Evolutionary conservation across 2,888 invertebrate genomes (phyloP).

Genomic region (Troides oblongomaculatus): DNA sequence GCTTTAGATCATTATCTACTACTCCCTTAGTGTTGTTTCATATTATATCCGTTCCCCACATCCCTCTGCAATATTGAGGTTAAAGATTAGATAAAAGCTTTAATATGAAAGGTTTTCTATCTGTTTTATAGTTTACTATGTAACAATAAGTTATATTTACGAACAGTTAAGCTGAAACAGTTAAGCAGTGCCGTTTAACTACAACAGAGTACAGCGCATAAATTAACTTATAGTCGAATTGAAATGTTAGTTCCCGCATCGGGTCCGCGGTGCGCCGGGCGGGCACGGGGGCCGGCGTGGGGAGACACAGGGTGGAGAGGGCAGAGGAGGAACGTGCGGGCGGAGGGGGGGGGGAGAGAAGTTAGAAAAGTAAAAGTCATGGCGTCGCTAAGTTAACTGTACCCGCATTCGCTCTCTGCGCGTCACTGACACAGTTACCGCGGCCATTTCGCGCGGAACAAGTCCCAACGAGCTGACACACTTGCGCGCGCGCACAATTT

Average conservation of each 20-base stretch:
- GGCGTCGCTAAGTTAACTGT: constrained; percentile 57
- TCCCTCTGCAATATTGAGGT: too few relatives aligned
- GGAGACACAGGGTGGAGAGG: constrained; percentile 25
- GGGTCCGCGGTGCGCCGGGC: neutral
- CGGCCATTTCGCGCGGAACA: constrained; percentile 23
- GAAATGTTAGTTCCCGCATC: constrained; percentile 23
- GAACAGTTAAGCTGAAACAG: neutral
- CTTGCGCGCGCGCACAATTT: constrained; percentile 14
- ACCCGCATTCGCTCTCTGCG: constrained; percentile 68
- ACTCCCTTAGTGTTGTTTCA: too few relatives aligned
- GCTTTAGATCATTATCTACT: too few relatives aligned
- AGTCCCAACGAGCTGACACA: constrained; percentile 14
- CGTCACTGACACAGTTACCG: constrained; percentile 39
- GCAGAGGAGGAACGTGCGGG: constrained; percentile 14
- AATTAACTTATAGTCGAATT: constrained; percentile 6
- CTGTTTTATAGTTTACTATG: too few relatives aligned
- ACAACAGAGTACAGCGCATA: constrained; percentile 28
- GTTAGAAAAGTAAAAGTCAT: constrained; percentile 71
- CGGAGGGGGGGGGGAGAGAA: constrained; percentile 38
- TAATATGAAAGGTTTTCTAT: too few relatives aligned
- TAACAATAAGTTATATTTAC: too few relatives aligned
- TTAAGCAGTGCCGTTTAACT: neutral
- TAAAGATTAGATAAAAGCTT: too few relatives aligned
- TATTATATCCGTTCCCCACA: too few relatives aligned
- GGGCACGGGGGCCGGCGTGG: constrained; percentile 18